Base-by-base conservation (phyloP, 2,113 vertebrate species). In the Paedocypris sp. region DNA sequence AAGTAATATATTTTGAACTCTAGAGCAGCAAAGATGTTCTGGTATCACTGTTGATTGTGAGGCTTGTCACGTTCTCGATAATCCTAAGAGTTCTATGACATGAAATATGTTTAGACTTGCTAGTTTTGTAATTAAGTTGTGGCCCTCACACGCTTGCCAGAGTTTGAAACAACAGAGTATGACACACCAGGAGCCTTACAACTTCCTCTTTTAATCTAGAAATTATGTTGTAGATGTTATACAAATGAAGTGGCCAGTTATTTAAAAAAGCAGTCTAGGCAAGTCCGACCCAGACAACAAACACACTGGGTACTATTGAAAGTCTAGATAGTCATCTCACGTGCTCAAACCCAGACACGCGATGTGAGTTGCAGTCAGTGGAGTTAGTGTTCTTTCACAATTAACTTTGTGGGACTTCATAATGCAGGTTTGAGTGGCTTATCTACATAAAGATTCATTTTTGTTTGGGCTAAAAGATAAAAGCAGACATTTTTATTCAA, bases 321-420 rank as follows among this genome's bases (percentile, higher is more conserved):
- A 43, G 31, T 42, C 54, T 58, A 45, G 26, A 31, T 10, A 31
- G 32, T 6, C 26, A 15, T 43, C 26, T 43, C 12, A 28, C 70
- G 50, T 7, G 18, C n/a, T n/a, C n/a, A n/a, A n/a, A n/a, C n/a
- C n/a, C n/a, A n/a, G n/a, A n/a, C n/a, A n/a, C n/a, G n/a, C n/a
- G n/a, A n/a, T n/a, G n/a, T n/a, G n/a, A 53, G 39, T 62, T 67
- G 72, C 69, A 73, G 71, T 31, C 57, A 63, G 66, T 71, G 45
- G 60, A 70, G 75, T 84, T 85, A 80, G 86, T 86, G 82, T 84
- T 83, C 31, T 67, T 54, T 58, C 74, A 79, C 75, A 84, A 75
- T 62, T 60, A 41, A 71, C 67, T 79, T 75, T 84, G 80, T 78
- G 83, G 75, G 71, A 53, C 68, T 82, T 83, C 74, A 77, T 82